Percentiles rank a stretch among this genome's conserved stretches.
Evolutionary conservation across 2,113 vertebrate genomes (phyloP).

Genomic region (Caranx ignobilis): DNA sequence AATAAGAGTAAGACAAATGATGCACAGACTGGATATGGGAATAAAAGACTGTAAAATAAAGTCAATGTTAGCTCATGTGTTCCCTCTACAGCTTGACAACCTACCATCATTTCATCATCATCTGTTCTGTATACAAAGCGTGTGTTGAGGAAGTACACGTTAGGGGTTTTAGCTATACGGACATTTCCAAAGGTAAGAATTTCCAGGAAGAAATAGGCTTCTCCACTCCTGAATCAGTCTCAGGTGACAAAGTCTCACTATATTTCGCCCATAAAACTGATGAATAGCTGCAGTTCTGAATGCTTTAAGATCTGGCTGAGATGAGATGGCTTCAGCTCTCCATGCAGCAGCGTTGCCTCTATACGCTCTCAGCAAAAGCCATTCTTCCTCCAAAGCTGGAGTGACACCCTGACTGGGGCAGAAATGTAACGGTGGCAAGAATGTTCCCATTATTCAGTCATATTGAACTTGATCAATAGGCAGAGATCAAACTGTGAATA

Average conservation of each 20-base stretch:
- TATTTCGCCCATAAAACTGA: constrained; percentile 45
- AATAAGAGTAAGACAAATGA: background rate
- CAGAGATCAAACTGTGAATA: constrained; percentile 6
- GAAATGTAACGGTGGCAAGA: constrained; percentile 16
- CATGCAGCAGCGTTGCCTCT: constrained; percentile 21
- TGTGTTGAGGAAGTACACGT: background rate
- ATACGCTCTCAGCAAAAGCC: constrained; percentile 20
- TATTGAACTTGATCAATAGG: background rate
- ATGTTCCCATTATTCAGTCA: constrained; percentile 14
- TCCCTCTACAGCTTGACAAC: background rate
- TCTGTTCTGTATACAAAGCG: constrained; percentile 8
- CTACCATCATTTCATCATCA: constrained; percentile 13
- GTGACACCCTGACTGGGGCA: constrained; percentile 25
- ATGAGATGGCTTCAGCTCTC: constrained; percentile 47
- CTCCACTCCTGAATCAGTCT: constrained; percentile 25
- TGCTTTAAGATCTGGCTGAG: constrained; percentile 39
- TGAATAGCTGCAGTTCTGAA: constrained; percentile 56
- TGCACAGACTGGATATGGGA: background rate
- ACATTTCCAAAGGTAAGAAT: constrained; percentile 1
- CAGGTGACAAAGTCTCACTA: constrained; percentile 25
- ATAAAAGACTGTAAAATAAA: constrained; percentile 16
- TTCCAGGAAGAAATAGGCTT: constrained; percentile 19
- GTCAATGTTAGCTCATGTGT: constrained; percentile 22
- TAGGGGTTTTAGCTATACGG: background rate
- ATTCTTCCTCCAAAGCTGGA: constrained; percentile 40